Percentiles rank a stretch among this genome's conserved stretches.
Evolutionary conservation across 2,888 invertebrate species (phyloP).

Genomic region (Zygaena filipendulae): DNA sequence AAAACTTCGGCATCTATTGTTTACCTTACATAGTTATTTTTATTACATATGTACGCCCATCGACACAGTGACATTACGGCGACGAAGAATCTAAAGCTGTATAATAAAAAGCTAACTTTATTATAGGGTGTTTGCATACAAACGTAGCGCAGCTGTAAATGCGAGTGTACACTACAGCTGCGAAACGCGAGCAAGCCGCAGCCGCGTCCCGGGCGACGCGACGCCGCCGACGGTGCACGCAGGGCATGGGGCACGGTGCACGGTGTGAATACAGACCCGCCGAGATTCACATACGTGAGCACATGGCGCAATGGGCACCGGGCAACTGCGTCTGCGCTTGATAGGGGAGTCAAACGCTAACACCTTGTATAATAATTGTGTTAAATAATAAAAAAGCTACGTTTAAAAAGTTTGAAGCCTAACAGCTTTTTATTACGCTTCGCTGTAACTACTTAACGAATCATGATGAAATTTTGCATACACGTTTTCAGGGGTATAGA

Average conservation of each 20-base stretch:
- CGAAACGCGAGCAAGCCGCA: conserved; percentile 17
- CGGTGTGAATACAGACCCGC: conserved; percentile 53
- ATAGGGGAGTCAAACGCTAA: conserved; percentile 34
- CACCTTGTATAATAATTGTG: no score
- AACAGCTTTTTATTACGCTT: no score
- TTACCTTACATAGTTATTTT: no score
- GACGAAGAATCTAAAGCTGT: conserved; percentile 17
- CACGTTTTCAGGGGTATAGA: no score
- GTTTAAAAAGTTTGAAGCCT: no score
- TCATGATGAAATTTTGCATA: no score
- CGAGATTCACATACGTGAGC: conserved; percentile 54
- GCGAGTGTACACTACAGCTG: conserved; percentile 42
- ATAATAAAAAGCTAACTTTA: conserved; percentile 60
- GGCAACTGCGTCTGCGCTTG: conserved; percentile 30
- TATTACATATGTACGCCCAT: no score
- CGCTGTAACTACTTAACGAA: no score
- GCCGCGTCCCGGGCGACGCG: no score
- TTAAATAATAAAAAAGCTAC: conserved; percentile 21
- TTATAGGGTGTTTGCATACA: conserved; percentile 65
- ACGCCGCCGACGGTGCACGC: no score
- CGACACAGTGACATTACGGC: conserved; percentile 8
- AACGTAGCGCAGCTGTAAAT: conserved; percentile 40
- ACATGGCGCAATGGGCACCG: no score
- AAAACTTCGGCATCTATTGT: no score
- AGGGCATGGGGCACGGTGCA: background rate